These are phyloP conservation scores for Dendrocincla tyrannina DNA, from an alignment of 2,797 vertebrate genomes.

Conservation along the genomic window DNA sequence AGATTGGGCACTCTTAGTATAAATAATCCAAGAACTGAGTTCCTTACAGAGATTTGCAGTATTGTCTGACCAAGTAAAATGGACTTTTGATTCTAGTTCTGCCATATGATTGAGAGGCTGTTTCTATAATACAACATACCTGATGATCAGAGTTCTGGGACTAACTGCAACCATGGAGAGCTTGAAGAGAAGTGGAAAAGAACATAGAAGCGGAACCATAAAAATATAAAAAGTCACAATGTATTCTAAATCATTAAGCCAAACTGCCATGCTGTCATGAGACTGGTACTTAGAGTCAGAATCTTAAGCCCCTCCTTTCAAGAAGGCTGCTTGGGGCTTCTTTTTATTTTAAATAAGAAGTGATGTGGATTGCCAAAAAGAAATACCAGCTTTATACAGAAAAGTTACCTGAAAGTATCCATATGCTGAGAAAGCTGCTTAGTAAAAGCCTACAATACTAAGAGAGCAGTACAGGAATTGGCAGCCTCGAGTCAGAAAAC, in stretches of 20 bases:
- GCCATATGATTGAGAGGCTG: neutral
- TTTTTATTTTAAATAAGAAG: neutral
- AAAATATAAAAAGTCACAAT: neutral
- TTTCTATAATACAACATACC: neutral
- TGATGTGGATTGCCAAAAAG: neutral
- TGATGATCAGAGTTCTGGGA: neutral
- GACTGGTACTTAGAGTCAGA: neutral
- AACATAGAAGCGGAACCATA: neutral
- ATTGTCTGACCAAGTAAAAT: neutral
- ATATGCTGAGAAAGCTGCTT: neutral
- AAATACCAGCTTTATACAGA: neutral
- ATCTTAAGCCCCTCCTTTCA: neutral
- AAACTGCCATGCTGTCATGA: neutral
- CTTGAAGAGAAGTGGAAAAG: neutral
- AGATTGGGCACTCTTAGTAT: neutral
- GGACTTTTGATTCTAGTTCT: neutral
- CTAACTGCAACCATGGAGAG: neutral
- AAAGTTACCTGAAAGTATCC: neutral
- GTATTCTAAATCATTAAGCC: neutral
- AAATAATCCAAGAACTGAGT: slow-evolving; percentile 1
- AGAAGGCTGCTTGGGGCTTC: neutral
- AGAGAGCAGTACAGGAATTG: neutral
- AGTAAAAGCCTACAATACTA: neutral
- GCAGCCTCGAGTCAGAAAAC: neutral
- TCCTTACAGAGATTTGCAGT: neutral